Conservation (phyloP, 1,140 invertebrate genomes). For the Rhynchophorus ferrugineus region DNA sequence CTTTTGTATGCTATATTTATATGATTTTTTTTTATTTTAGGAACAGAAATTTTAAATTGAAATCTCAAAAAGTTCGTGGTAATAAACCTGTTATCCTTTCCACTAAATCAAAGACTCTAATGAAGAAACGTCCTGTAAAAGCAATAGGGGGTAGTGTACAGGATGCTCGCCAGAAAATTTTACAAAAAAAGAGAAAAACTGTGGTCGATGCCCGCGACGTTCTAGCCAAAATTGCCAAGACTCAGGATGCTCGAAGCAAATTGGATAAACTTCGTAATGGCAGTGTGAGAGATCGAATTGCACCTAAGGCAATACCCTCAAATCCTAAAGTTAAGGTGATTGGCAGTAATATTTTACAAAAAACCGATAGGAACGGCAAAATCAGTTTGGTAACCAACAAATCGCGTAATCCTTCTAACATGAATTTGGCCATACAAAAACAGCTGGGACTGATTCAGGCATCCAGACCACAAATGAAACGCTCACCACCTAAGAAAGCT, state of each 20-base stretch:
- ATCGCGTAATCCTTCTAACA: conserved; percentile 31
- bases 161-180: conserved; percentile 63
- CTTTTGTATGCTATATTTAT: too few relatives aligned
- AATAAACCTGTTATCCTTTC: too few relatives aligned
- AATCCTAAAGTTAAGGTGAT: conserved; percentile 33
- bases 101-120: not conserved
- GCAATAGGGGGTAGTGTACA: conserved; percentile 14
- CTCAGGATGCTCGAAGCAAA: conserved; percentile 54
- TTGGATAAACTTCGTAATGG: conserved; percentile 45
- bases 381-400: conserved; percentile 48
- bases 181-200: conserved; percentile 57
- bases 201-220: conserved; percentile 62
- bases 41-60: not conserved
- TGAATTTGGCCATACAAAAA: conserved; percentile 36
- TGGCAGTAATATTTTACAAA: conserved; percentile 41
- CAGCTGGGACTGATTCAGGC: conserved; percentile 33
- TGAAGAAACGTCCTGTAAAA: conserved; percentile 5
- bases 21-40: too few relatives aligned
- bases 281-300: conserved; percentile 10
- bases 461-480: conserved; percentile 14
- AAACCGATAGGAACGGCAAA: conserved; percentile 46
- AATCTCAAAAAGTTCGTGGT: not conserved
- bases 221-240: conserved; percentile 56
- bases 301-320: conserved; percentile 5
- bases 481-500: conserved; percentile 10